Conservation (phyloP, 2,888 invertebrate genomes). For the Belgica antarctica region DNA sequence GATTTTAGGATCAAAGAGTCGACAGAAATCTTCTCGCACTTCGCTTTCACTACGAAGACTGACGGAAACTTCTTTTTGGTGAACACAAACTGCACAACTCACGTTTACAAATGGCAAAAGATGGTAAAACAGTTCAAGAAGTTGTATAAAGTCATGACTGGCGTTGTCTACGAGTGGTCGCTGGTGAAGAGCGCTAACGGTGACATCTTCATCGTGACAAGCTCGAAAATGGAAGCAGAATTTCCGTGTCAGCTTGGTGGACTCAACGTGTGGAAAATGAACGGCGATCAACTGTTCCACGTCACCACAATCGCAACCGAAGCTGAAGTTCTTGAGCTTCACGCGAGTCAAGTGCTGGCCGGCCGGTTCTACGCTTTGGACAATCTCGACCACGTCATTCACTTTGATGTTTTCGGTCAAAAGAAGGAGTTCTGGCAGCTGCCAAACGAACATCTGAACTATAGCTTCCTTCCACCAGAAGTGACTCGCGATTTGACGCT, state of each 20-base stretch:
- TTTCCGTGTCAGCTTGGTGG: conserved; percentile 47
- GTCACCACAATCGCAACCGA: conserved; percentile 48
- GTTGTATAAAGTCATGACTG: conserved; percentile 53
- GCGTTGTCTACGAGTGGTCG: conserved; percentile 55
- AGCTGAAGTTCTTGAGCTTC: conserved; percentile 49
- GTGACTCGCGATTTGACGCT: not conserved
- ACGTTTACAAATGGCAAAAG: conserved; percentile 54
- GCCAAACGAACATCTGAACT: conserved; percentile 43
- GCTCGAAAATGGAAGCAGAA: conserved; percentile 46
- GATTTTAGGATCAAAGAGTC: conserved; percentile 47
- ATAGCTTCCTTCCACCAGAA: conserved; percentile 31
- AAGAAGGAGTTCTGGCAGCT: conserved; percentile 47
- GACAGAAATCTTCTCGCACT: conserved; percentile 27
- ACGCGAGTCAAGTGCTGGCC: conserved; percentile 47
- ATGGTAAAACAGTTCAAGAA: conserved; percentile 48
- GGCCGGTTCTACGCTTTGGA: conserved; percentile 52
- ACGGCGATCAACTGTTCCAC: conserved; percentile 47
- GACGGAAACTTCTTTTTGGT: conserved; percentile 48
- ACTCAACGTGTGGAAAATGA: conserved; percentile 49
- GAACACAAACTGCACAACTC: conserved; percentile 54
- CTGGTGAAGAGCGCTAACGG: conserved; percentile 49
- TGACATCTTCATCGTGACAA: conserved; percentile 51
- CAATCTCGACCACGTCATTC: conserved; percentile 47
- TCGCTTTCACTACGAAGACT: conserved; percentile 45
- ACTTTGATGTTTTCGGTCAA: conserved; percentile 50